Base-by-base conservation (phyloP, 2,888 invertebrate genomes). In the Horisme vitalbata region DNA sequence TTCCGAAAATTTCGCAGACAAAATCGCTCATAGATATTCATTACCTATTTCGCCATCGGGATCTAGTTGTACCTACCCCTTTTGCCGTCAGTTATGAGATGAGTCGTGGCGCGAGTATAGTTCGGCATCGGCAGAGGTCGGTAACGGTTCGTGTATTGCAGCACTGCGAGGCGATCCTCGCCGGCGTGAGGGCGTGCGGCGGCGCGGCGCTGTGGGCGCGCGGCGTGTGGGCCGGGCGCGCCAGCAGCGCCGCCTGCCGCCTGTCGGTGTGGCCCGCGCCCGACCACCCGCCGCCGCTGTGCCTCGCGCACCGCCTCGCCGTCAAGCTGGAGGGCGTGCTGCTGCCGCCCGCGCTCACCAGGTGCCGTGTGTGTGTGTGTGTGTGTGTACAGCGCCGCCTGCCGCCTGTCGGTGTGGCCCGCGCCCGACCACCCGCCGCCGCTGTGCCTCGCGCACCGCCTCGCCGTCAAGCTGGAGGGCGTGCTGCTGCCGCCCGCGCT, bases 291-390 rank as follows among this genome's bases (percentile, higher is more conserved):
- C 94, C 97, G 33, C 91, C 94, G 52, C 94, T 98, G 23, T 95
- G 95, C 48, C 93, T 94, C 27, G 95, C 95, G 41, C 95, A 96
- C 59, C 95, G 96, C 59, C 91, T 98, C 47, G 96, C 97, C 0
- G 92, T 98, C 13, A 97, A 97, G 88, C 95, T 98, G 1, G 98
- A 98, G 82, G 98, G 98, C 0, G 97, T 99, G 3, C 59, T 98
- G 33, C 94, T 65, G 93, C 96, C 51, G 24, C 65, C 74, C 90
- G 93, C 56, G 1, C 24, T 30, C 10, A 18, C 20, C 9, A 36
- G 31, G 35, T 36, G 11, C 23, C 7, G 11, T 1, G 0, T 6
- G 18, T 5, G 18, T 18, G 6, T 18, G 6, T 6, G 6, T 18
- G 6, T 6, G 6, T 6, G 5, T 5, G 4, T 18, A 18, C 18